Evolutionary conservation across 1,140 invertebrate genomes (phyloP).

Genomic region (Neotoxoptera formosana): DNA sequence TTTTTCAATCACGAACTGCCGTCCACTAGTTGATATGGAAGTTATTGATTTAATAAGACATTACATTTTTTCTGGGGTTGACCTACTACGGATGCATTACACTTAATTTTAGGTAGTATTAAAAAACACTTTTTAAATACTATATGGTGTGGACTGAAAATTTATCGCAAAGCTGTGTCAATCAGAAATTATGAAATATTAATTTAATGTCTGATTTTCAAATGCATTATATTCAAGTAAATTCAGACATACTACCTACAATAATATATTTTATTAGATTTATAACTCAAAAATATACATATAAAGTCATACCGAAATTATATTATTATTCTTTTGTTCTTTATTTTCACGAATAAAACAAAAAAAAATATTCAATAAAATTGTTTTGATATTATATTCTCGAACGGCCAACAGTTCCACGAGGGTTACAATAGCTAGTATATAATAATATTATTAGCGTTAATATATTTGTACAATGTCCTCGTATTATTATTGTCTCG

Average conservation of each 20-base stretch:
- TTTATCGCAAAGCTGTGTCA: no score
- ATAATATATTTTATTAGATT: background rate
- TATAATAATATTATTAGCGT: background rate
- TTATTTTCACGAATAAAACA: background rate
- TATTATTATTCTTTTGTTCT: background rate
- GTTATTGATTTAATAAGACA: background rate
- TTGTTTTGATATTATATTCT: background rate
- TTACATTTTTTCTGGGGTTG: background rate
- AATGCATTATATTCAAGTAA: background rate
- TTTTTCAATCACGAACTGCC: background rate
- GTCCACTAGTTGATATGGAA: background rate
- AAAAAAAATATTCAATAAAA: background rate
- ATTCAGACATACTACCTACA: background rate
- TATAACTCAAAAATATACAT: background rate
- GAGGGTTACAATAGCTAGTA: background rate
- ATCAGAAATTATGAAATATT: no score
- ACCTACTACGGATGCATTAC: background rate
- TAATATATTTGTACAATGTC: background rate
- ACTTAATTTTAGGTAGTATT: background rate
- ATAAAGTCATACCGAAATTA: background rate
- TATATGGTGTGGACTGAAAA: background rate
- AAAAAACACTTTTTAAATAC: background rate
- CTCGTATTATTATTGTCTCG: background rate
- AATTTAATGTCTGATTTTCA: no score
- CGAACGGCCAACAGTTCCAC: background rate